Percentiles rank a stretch among this genome's conserved stretches.
These are phyloP conservation scores for Euspilapteryx auroguttella DNA, from an alignment of 2,888 invertebrate genomes.

Conservation along the genomic window DNA sequence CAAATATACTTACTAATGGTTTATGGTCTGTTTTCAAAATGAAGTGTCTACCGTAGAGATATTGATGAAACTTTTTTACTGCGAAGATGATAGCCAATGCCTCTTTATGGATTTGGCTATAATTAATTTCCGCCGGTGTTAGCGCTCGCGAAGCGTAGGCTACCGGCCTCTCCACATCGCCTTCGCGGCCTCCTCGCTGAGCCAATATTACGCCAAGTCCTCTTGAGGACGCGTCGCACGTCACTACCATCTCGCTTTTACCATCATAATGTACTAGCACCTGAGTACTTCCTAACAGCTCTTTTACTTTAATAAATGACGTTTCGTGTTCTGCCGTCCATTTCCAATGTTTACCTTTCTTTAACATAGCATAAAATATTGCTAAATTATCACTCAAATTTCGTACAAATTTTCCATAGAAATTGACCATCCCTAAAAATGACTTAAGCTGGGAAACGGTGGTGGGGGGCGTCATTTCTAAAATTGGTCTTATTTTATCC, in stretches of 20 bases:
- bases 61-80: conserved; percentile 10
- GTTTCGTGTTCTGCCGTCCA: neutral
- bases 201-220: conserved; percentile 8
- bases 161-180: conserved; percentile 7
- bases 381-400: neutral
- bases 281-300: neutral
- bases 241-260: neutral
- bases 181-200: conserved; percentile 6
- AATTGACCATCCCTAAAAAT: conserved; percentile 1
- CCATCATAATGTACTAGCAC: neutral
- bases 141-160: conserved; percentile 5
- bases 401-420: neutral
- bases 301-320: neutral
- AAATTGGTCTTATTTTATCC: neutral
- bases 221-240: conserved; percentile 7
- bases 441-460: neutral
- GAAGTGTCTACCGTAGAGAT: conserved; percentile 8
- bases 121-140: no score
- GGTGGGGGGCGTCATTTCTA: neutral
- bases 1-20: conserved; percentile 8
- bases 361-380: neutral
- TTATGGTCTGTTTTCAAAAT: no score
- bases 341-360: neutral
- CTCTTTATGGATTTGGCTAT: conserved; percentile 9
- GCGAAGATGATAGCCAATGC: no score